Evolutionary conservation across 2,888 invertebrate genomes (phyloP).

Genomic region (Serripes groenlandicus): DNA sequence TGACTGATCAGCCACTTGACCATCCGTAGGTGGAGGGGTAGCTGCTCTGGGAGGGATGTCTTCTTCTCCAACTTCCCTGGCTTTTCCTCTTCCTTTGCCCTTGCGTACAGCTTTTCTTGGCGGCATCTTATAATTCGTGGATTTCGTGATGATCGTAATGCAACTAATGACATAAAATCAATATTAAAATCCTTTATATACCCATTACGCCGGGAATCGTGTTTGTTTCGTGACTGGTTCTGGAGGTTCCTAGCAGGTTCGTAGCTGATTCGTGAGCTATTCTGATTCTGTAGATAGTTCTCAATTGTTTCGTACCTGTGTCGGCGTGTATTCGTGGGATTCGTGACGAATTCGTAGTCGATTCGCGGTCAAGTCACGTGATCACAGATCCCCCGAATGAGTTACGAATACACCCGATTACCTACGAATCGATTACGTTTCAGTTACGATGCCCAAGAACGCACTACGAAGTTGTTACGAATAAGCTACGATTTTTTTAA

Average conservation of each 20-base stretch:
- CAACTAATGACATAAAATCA: constrained; percentile 33
- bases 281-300: constrained; percentile 34
- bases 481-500: constrained; percentile 37
- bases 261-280: too few species aligned
- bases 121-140: constrained; percentile 6
- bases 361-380: constrained; percentile 22
- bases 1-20: too few species aligned
- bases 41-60: too few species aligned
- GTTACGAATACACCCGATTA: constrained; percentile 29
- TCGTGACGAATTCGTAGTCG: constrained; percentile 43
- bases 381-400: constrained; percentile 30
- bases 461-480: constrained; percentile 35
- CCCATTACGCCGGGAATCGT: constrained; percentile 22
- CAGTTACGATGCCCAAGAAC: constrained; percentile 23
- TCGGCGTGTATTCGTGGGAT: constrained; percentile 41
- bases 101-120: constrained; percentile 29
- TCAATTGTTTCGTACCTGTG: constrained; percentile 29
- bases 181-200: constrained; percentile 19
- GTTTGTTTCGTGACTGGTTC: constrained; percentile 33
- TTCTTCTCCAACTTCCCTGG: too few species aligned
- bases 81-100: constrained; percentile 20
- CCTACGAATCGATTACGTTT: constrained; percentile 21
- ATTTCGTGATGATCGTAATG: constrained; percentile 18
- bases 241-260: constrained; percentile 38
- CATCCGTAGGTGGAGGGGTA: too few species aligned